A percentile compares a stretch with the other conserved stretches of the same genome.
Evolutionary conservation across 2,888 invertebrate genomes (phyloP).

Genomic region (Tethea ocularis): DNA sequence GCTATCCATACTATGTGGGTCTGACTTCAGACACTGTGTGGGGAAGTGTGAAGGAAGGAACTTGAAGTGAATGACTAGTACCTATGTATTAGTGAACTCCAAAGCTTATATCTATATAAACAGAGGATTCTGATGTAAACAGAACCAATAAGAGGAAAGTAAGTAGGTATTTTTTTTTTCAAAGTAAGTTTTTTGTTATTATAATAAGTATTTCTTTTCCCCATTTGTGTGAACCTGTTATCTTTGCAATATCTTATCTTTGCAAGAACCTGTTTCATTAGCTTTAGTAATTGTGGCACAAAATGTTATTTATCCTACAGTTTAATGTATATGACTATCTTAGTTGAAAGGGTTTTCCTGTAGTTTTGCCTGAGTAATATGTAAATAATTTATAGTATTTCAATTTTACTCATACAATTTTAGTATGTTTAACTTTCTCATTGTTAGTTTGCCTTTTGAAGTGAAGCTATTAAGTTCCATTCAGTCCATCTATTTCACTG

Average conservation of each 20-base stretch:
- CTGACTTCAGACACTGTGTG: no score
- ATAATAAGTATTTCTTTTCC: neutral
- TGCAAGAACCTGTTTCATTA: neutral
- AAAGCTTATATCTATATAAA: neutral
- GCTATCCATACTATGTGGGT: no score
- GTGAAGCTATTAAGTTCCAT: neutral
- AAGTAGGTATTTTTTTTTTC: neutral
- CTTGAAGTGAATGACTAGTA: no score
- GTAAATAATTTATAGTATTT: neutral
- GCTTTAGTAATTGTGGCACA: slow-evolving; percentile 1
- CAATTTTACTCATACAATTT: neutral
- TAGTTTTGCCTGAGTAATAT: neutral
- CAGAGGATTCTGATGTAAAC: neutral
- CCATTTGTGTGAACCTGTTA: neutral
- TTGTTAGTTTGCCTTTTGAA: neutral
- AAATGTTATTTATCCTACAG: neutral
- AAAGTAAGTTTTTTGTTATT: neutral
- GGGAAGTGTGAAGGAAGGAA: no score
- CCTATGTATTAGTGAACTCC: neutral
- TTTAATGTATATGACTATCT: neutral
- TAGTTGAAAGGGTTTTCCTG: neutral
- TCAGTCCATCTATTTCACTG: no score
- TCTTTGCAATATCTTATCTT: neutral
- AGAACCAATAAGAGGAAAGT: neutral
- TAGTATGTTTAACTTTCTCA: neutral